These are phyloP conservation scores for Dryoscopus gambensis DNA, from an alignment of 2,113 vertebrate genomes.

Conservation along the genomic window DNA sequence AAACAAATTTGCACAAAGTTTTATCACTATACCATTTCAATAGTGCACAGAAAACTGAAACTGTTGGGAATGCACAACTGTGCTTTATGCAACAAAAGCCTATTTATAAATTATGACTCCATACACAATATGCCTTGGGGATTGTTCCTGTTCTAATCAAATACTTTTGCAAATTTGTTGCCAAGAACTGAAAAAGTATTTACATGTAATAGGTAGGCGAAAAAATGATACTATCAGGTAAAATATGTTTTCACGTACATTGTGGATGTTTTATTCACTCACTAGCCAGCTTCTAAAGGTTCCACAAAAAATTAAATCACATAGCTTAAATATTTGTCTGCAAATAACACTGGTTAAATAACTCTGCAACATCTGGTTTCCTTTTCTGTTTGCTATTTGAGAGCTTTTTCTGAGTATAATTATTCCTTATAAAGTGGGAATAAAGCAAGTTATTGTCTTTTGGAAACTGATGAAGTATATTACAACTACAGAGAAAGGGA, in stretches of 20 bases:
- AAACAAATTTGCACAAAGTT: conserved; percentile 12
- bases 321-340: conserved; percentile 35
- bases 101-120: not conserved
- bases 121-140: not conserved
- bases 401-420: conserved; percentile 29
- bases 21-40: not conserved
- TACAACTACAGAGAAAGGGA: conserved; percentile 24
- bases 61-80: not conserved
- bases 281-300: not conserved
- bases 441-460: conserved; percentile 55
- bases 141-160: not conserved
- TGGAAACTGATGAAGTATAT: conserved; percentile 41
- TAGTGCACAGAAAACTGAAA: not conserved
- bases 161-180: not conserved
- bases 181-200: not conserved
- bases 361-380: conserved; percentile 51
- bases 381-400: conserved; percentile 48
- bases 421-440: conserved; percentile 41
- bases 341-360: conserved; percentile 46
- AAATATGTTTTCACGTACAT: not conserved
- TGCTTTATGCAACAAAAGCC: not conserved
- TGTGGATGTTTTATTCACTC: not conserved
- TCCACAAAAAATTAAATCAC: not conserved
- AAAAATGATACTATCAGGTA: not conserved
- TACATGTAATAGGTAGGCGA: not conserved